Percentiles rank a stretch among this genome's conserved stretches.
These are phyloP conservation scores for Danaus plexippus DNA, from an alignment of 1,140 invertebrate species.

Conservation along the genomic window DNA sequence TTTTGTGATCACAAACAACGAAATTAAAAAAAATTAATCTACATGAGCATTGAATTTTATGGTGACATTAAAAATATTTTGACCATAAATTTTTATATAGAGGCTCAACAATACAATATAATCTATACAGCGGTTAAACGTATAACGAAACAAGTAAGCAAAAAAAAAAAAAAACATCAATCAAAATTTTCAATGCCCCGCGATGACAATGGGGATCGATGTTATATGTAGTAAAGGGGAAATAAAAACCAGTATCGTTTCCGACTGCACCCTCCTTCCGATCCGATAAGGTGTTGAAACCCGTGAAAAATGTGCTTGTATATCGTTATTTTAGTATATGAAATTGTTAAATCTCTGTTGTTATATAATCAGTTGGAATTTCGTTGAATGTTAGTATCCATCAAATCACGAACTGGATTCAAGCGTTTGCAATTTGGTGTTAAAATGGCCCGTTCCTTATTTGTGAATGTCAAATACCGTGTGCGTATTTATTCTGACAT, in stretches of 20 bases:
- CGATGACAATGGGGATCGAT: constrained; percentile 53
- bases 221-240: constrained; percentile 42
- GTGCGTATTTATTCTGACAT: constrained; percentile 1
- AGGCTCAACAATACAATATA: constrained; percentile 15
- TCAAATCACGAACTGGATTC: neutral
- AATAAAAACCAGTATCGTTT: constrained; percentile 56
- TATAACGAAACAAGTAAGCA: constrained; percentile 4
- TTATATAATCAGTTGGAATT: constrained; percentile 5
- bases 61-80: constrained; percentile 19
- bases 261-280: constrained; percentile 43
- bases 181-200: constrained; percentile 46
- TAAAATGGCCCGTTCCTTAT: neutral
- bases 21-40: too few species aligned
- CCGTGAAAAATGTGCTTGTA: constrained; percentile 7
- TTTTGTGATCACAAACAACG: too few species aligned
- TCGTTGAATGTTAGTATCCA: neutral
- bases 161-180: constrained; percentile 37
- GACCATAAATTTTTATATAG: constrained; percentile 18
- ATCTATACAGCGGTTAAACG: constrained; percentile 16
- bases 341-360: constrained; percentile 9
- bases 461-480: neutral
- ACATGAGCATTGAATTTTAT: constrained; percentile 6
- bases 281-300: constrained; percentile 18
- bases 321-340: constrained; percentile 7
- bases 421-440: too few species aligned